Conservation (phyloP, 2,113 vertebrate species). For the Ptychochromis oligacanthus region DNA sequence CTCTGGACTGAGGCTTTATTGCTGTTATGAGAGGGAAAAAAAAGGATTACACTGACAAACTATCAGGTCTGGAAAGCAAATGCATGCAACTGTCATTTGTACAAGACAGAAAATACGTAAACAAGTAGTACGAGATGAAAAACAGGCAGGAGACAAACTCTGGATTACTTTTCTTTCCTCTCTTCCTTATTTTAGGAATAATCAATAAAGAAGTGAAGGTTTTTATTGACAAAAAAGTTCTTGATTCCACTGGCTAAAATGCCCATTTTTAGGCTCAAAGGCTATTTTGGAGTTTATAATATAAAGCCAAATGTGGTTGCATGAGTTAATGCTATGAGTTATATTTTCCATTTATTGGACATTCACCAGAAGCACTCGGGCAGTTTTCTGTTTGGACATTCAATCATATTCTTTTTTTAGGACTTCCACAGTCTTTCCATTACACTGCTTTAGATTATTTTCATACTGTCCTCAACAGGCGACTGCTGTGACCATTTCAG, state of each 20-base stretch:
- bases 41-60: not conserved
- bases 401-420: slow-evolving; percentile 26
- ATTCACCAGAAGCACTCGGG: slow-evolving; percentile 34
- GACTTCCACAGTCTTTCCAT: slow-evolving; percentile 21
- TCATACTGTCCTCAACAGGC: not conserved
- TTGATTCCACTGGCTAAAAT: not conserved
- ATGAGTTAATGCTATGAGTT: slow-evolving; percentile 22
- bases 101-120: not conserved
- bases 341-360: slow-evolving; percentile 38
- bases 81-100: not conserved
- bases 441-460: not conserved
- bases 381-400: slow-evolving; percentile 38
- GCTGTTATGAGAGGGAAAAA: slow-evolving; percentile 30
- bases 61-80: not conserved
- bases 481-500: not conserved
- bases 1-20: slow-evolving; percentile 28
- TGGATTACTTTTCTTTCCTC: slow-evolving; percentile 21
- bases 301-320: not conserved
- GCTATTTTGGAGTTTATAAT: slow-evolving; percentile 1
- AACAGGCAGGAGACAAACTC: not conserved
- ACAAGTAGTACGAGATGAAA: slow-evolving; percentile 7
- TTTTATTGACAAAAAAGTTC: slow-evolving; percentile 19
- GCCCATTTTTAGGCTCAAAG: slow-evolving; percentile 12
- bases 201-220: not conserved
- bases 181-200: not conserved